These are phyloP conservation scores for Rattus rattus DNA, from an alignment of 2,113 vertebrate species.

Conservation along the genomic window DNA sequence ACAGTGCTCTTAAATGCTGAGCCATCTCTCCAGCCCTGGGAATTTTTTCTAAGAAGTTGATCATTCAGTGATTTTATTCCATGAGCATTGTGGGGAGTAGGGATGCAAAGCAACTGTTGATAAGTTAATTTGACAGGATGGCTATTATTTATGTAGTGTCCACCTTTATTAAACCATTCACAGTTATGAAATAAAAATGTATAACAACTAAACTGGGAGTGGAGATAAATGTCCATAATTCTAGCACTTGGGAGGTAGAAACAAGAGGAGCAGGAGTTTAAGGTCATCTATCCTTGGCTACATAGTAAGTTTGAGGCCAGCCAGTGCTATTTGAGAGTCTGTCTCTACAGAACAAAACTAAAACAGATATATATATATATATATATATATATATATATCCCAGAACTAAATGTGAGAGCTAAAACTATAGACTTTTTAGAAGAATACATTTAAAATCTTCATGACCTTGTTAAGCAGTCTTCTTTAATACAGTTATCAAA, in stretches of 20 bases:
- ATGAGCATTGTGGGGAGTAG: not conserved
- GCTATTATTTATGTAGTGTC: not conserved
- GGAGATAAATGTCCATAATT: not conserved
- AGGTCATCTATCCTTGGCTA: not conserved
- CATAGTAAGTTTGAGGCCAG: not conserved
- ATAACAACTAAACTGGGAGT: not conserved
- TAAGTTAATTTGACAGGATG: not conserved
- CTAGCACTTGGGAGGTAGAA: not conserved
- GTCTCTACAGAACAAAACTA: not conserved
- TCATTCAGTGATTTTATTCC: not conserved
- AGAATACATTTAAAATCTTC: constrained; percentile 5
- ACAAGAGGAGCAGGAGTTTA: not conserved
- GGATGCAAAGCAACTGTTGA: not conserved
- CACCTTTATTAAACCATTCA: not conserved
- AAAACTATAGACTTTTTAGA: constrained; percentile 9
- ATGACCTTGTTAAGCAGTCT: not conserved
- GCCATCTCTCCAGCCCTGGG: not conserved
- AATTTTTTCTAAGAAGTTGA: not conserved
- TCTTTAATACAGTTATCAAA: not conserved
- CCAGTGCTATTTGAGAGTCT: not conserved
- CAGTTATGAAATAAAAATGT: constrained; percentile 48
- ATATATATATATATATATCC: not conserved
- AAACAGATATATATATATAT: not conserved
- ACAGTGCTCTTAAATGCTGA: not conserved
- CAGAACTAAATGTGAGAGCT: constrained; percentile 18